Conservation (phyloP, 2,797 vertebrate species). For the Tenualosa thibaudeaui region DNA sequence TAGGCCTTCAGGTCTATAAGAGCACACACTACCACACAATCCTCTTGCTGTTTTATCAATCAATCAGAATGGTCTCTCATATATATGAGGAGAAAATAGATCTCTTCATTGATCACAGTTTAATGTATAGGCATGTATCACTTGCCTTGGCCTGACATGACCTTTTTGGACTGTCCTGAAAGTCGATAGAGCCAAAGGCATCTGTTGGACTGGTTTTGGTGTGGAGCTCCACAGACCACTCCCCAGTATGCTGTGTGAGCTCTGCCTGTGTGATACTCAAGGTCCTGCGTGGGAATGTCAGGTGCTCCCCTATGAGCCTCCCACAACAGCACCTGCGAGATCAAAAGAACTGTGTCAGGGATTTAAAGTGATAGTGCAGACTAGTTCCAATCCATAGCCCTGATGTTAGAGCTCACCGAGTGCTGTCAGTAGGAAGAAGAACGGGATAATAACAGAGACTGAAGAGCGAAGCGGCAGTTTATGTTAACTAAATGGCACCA, state of each 20-base stretch:
- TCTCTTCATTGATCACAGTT: too few species aligned
- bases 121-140: not conserved
- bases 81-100: too few species aligned
- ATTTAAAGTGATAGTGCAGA: too few species aligned
- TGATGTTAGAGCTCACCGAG: too few species aligned
- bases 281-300: constrained; percentile 46
- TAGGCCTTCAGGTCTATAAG: too few species aligned
- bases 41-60: not conserved
- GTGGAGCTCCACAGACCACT: constrained; percentile 86
- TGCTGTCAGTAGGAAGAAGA: too few species aligned
- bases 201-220: constrained; percentile 86
- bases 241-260: constrained; percentile 57
- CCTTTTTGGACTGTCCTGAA: constrained; percentile 87
- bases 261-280: not conserved
- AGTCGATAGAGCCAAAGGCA: constrained; percentile 90
- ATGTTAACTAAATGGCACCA: too few species aligned
- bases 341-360: constrained; percentile 40
- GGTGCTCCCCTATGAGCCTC: constrained; percentile 85
- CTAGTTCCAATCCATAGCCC: too few species aligned
- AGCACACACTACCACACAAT: not conserved
- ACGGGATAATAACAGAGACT: too few species aligned
- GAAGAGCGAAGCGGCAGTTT: too few species aligned
- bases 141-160: constrained; percentile 91
- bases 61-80: not conserved
- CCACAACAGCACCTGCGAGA: constrained; percentile 89